Conservation (phyloP, 2,113 vertebrate species). For the Hystrix cristata region DNA sequence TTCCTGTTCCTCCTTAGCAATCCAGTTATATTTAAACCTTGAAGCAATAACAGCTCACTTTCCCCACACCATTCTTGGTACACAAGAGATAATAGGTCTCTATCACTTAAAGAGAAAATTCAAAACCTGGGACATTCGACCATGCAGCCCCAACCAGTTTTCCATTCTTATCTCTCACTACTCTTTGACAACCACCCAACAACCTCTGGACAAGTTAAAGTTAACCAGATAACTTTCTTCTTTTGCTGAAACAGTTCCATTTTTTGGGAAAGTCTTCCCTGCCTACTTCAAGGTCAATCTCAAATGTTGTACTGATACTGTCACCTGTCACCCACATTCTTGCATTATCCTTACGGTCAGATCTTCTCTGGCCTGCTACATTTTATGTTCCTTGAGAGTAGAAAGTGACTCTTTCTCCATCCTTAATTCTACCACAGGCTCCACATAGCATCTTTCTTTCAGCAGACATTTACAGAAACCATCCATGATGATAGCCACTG, state of each 20-base stretch:
- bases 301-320: not conserved
- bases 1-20: not conserved
- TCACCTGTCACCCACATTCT: not conserved
- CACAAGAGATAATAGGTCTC: not conserved
- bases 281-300: not conserved
- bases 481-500: not conserved
- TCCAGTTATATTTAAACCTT: not conserved
- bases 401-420: not conserved
- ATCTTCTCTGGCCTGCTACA: not conserved
- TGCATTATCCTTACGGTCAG: not conserved
- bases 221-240: not conserved
- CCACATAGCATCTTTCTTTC: not conserved
- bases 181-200: not conserved
- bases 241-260: not conserved
- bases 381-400: not conserved
- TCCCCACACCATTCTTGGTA: not conserved
- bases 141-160: not conserved
- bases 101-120: conserved; percentile 33
- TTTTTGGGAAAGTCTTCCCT: not conserved
- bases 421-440: not conserved
- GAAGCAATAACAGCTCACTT: not conserved
- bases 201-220: not conserved
- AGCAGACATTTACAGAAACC: not conserved
- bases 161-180: not conserved
- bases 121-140: not conserved